These are phyloP conservation scores for Brachynemurus nebulosus DNA, from an alignment of 2,888 invertebrate genomes.

Conservation along the genomic window DNA sequence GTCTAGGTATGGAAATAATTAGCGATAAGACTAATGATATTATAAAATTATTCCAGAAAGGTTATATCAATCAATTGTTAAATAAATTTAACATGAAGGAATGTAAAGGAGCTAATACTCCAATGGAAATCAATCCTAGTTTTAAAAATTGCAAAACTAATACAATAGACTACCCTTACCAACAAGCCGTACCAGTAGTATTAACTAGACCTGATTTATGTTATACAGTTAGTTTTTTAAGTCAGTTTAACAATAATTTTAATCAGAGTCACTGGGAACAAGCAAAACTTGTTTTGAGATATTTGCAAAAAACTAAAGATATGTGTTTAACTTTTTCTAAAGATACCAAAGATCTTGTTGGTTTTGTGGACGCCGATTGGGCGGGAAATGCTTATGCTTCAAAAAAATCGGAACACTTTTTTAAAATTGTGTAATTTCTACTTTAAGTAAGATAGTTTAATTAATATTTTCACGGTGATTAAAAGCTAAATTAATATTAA, in stretches of 20 bases:
- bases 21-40: slow-evolving; percentile 10
- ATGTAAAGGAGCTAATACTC: slow-evolving; percentile 13
- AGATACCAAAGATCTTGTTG: background rate
- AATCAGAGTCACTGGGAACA: slow-evolving; percentile 9
- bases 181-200: slow-evolving; percentile 12
- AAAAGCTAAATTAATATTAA: no score
- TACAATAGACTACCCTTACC: slow-evolving; percentile 11
- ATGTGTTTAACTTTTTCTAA: background rate
- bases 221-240: slow-evolving; percentile 9
- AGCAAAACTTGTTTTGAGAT: slow-evolving; percentile 14
- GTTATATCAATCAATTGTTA: slow-evolving; percentile 15
- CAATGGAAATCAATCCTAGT: slow-evolving; percentile 14
- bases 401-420: no score
- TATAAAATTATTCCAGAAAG: slow-evolving; percentile 13
- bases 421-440: no score
- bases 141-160: slow-evolving; percentile 13
- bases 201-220: slow-evolving; percentile 15
- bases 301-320: slow-evolving; percentile 12
- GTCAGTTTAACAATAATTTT: slow-evolving; percentile 6
- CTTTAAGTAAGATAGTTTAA: no score
- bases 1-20: slow-evolving; percentile 16
- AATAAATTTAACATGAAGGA: slow-evolving; percentile 12
- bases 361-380: background rate
- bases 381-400: slow-evolving; percentile 14
- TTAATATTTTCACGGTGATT: no score